These are phyloP conservation scores for Phoebastria nigripes DNA, from an alignment of 2,797 vertebrate genomes.

Conservation along the genomic window DNA sequence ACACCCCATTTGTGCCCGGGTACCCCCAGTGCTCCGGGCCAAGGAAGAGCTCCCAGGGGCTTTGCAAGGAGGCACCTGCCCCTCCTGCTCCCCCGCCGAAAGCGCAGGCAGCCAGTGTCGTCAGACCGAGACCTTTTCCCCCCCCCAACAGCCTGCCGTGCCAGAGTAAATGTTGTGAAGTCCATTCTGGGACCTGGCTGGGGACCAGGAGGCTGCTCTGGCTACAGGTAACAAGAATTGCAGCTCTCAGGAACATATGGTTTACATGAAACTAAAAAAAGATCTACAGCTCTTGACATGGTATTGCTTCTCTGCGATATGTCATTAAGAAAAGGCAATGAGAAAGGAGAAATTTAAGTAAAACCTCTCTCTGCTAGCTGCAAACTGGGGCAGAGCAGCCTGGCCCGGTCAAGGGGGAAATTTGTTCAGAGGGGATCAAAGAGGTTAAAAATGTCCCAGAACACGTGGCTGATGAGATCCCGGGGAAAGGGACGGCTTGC, in stretches of 20 bases:
- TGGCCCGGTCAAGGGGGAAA: background rate
- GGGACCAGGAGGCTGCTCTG: constrained; percentile 50
- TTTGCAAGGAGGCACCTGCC: background rate
- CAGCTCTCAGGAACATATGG: constrained; percentile 20
- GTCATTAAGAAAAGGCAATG: background rate
- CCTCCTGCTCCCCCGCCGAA: background rate
- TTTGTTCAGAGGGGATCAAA: background rate
- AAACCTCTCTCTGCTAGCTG: constrained; percentile 7
- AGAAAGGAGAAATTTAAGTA: constrained; percentile 15
- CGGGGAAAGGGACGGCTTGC: accelerated
- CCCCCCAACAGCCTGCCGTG: background rate
- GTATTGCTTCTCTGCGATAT: background rate
- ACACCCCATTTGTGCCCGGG: background rate
- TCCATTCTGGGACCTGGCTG: constrained; percentile 42
- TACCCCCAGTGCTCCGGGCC: background rate
- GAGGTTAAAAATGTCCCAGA: background rate
- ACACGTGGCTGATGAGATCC: accelerated
- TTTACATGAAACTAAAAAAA: constrained; percentile 48
- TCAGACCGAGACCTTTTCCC: constrained; percentile 26
- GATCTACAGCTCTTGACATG: constrained; percentile 13
- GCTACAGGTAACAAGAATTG: constrained; percentile 41
- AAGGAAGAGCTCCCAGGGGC: background rate
- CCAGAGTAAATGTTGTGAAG: constrained; percentile 56
- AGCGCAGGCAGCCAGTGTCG: background rate
- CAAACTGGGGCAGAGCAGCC: background rate